phyloP scores from a whole-genome alignment of 2,797 vertebrate species.

The Takifugu ocellatus region DNA sequence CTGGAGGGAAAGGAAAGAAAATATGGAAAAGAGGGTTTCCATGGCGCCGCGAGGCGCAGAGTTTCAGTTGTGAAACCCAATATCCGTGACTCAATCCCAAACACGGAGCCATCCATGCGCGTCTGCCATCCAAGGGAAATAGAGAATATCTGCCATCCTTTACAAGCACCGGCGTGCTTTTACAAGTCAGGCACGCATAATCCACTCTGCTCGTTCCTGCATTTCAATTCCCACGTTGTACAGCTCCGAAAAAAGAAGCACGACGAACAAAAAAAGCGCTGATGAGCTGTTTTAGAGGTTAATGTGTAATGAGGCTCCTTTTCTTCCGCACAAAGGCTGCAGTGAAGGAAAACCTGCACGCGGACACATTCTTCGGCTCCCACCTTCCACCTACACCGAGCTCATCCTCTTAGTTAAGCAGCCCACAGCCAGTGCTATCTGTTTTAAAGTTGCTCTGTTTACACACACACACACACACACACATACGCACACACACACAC shows the following conservation, averaged over 20 bases:
- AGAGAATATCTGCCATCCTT: slow-evolving; percentile 29
- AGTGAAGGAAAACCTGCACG: slow-evolving; percentile 79
- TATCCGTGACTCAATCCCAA: slow-evolving; percentile 54
- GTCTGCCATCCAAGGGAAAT: slow-evolving; percentile 46
- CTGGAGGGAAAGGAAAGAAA: slow-evolving; percentile 2
- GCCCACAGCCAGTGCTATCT: slow-evolving; percentile 73
- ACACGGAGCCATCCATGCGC: slow-evolving; percentile 38
- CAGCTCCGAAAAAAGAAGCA: not conserved
- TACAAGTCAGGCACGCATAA: slow-evolving; percentile 41
- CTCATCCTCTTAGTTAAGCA: slow-evolving; percentile 74
- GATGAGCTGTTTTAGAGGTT: slow-evolving; percentile 51
- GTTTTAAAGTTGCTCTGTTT: slow-evolving; percentile 78
- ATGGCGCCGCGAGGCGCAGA: slow-evolving; percentile 23
- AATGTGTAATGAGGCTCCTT: slow-evolving; percentile 55
- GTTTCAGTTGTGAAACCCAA: slow-evolving; percentile 56
- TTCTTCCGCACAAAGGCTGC: slow-evolving; percentile 57
- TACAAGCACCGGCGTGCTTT: slow-evolving; percentile 41
- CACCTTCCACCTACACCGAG: slow-evolving; percentile 80
- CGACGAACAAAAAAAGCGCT: slow-evolving; percentile 21
- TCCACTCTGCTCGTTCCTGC: slow-evolving; percentile 24
- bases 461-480: slow-evolving; percentile 46
- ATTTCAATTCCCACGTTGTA: slow-evolving; percentile 12
- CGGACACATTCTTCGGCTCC: slow-evolving; percentile 82
- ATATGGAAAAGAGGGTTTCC: slow-evolving; percentile 36
- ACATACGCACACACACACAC: slow-evolving; percentile 19